phyloP scores from a whole-genome alignment of 2,797 vertebrate genomes.

The Pempheris klunzingeri region DNA sequence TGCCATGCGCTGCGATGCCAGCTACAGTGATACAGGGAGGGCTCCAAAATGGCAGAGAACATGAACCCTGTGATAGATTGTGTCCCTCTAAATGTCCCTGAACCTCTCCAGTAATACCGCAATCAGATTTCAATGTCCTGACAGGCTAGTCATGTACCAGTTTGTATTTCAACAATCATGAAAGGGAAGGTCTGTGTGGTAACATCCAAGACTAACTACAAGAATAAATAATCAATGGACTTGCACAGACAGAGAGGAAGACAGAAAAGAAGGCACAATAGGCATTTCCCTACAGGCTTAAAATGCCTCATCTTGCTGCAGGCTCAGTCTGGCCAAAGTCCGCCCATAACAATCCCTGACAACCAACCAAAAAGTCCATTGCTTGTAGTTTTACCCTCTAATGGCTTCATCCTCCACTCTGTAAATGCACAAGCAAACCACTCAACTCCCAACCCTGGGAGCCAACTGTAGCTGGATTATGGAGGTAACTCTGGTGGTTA shows the following conservation, averaged over 20 bases:
- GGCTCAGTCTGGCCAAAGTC: too few species aligned
- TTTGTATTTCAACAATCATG: slow-evolving; percentile 7
- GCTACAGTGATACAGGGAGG: slow-evolving; percentile 28
- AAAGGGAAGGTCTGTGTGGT: not conserved
- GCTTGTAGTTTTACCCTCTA: too few species aligned
- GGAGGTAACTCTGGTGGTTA: too few species aligned
- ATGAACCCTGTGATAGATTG: not conserved
- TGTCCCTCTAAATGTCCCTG: not conserved
- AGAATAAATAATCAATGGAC: not conserved
- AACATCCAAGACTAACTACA: not conserved
- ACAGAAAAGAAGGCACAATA: not conserved
- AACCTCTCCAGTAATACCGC: not conserved
- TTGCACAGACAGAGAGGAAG: not conserved
- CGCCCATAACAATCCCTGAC: too few species aligned
- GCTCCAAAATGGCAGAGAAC: slow-evolving; percentile 39
- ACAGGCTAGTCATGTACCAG: not conserved
- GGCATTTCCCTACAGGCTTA: too few species aligned
- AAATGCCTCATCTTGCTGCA: not conserved
- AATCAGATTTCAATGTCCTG: slow-evolving; percentile 13
- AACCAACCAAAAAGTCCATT: too few species aligned
- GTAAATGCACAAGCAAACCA: too few species aligned
- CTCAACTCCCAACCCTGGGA: too few species aligned
- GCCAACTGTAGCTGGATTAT: too few species aligned
- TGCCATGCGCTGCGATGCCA: slow-evolving; percentile 30
- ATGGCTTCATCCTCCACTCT: too few species aligned